Conservation (phyloP, 2,113 vertebrate genomes). For the Collichthys lucidus region DNA sequence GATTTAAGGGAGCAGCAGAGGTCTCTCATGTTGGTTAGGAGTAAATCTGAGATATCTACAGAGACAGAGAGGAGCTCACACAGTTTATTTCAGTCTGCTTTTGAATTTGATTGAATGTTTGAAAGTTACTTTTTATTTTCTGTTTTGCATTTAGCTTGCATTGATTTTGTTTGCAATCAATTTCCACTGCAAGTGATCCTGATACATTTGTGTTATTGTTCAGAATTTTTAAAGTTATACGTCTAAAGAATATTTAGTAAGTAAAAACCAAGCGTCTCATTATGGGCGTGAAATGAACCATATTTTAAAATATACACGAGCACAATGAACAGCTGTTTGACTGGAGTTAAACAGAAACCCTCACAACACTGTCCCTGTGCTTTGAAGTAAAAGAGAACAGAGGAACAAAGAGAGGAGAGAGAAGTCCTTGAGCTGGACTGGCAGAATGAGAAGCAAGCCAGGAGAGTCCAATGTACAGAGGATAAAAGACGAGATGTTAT, state of each 20-base stretch:
- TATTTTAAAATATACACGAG: conserved; percentile 2
- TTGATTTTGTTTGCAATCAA: too few relatives aligned
- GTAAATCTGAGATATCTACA: too few relatives aligned
- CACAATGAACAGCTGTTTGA: conserved; percentile 25
- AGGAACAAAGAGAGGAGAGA: background rate
- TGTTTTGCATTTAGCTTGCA: too few relatives aligned
- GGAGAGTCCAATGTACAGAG: background rate
- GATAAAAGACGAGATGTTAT: conserved; percentile 28
- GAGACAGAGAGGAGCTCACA: too few relatives aligned
- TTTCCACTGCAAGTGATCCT: too few relatives aligned
- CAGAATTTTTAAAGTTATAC: background rate
- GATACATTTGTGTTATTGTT: too few relatives aligned
- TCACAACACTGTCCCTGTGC: too few relatives aligned
- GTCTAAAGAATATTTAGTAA: background rate
- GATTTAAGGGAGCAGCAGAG: too few relatives aligned
- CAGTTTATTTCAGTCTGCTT: too few relatives aligned
- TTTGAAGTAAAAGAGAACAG: background rate
- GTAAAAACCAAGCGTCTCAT: background rate
- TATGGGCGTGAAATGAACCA: conserved; percentile 1
- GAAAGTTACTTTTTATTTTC: too few relatives aligned
- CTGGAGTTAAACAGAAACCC: conserved; percentile 4
- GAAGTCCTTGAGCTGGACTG: conserved; percentile 11
- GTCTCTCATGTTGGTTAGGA: too few relatives aligned
- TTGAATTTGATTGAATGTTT: too few relatives aligned
- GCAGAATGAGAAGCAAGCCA: conserved; percentile 15